Percentiles rank a stretch among this genome's conserved stretches.
phyloP scores from a whole-genome alignment of 2,113 vertebrate species.

The Lophius piscatorius region DNA sequence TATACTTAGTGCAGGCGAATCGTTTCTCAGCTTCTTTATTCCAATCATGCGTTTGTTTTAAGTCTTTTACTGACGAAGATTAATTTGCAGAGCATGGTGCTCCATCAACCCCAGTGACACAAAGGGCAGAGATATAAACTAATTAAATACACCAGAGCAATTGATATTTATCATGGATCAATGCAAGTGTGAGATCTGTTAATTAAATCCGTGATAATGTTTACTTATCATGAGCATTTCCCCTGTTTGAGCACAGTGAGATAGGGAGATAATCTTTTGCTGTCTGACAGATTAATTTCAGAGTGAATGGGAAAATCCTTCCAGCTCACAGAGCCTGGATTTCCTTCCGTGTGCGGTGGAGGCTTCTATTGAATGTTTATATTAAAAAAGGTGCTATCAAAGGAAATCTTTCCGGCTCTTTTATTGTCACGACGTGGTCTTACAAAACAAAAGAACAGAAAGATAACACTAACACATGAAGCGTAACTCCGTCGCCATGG shows the following conservation, averaged over 20 bases:
- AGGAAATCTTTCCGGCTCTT: slow-evolving; percentile 22
- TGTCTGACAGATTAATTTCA: slow-evolving; percentile 71
- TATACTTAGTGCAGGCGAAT: slow-evolving; percentile 36
- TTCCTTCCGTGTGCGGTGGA: neutral
- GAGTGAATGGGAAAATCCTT: slow-evolving; percentile 40
- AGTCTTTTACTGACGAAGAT: slow-evolving; percentile 77
- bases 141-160: slow-evolving; percentile 78
- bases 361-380: slow-evolving; percentile 13
- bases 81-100: slow-evolving; percentile 69
- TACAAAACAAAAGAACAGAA: slow-evolving; percentile 19
- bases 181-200: slow-evolving; percentile 69
- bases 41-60: slow-evolving; percentile 68
- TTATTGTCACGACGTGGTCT: neutral
- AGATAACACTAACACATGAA: neutral
- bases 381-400: slow-evolving; percentile 29
- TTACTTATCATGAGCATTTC: slow-evolving; percentile 79
- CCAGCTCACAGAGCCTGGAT: slow-evolving; percentile 6
- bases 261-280: slow-evolving; percentile 67
- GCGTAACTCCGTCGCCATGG: slow-evolving; percentile 39
- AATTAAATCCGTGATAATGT: slow-evolving; percentile 80
- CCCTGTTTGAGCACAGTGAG: slow-evolving; percentile 63
- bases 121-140: slow-evolving; percentile 76
- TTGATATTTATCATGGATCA: slow-evolving; percentile 76
- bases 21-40: slow-evolving; percentile 56
- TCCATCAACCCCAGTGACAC: slow-evolving; percentile 72